Evolutionary conservation across 2,888 invertebrate genomes (phyloP), one percentile per base, ranked within the genome.

Genomic region (Coleophora deauratella): DNA sequence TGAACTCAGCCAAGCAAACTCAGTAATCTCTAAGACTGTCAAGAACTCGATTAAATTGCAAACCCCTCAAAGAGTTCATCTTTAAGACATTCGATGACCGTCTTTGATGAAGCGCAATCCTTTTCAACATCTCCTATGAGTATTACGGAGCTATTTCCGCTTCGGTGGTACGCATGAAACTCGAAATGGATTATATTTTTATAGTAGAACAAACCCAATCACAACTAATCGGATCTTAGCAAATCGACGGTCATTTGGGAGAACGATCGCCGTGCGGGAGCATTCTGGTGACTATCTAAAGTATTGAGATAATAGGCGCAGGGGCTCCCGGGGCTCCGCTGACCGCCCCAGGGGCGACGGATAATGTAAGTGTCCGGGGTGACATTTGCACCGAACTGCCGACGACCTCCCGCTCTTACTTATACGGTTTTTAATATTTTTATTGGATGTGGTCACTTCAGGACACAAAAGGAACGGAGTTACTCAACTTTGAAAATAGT

Each of bases 351-450:
- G 51, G 62, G 64, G 71, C 66, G 59, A 62, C 68, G 82, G 74
- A 81, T 85, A 84, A 84, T 85, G 84, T 82, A 74, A 82, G 82
- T 82, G 81, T 79, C 73, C 78, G 66, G 62, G 80, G 84, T 77
- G 84, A 85, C 86, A 86, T 86, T 86, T 86, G 86, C 81, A 68
- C 81, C 71, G 72, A 86, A 86, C 82, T 80, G 79, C 86, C 79
- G 75, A 55, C 78, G 84, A 84, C 85, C 81, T 84, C 73, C 70
- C 71, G 69, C 80, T 78, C 81, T 82, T 84, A 84, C 84, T 85
- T 84, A 84, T 85, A 79, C 82, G 81, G 84, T 84, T 86, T 86
- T 85, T 86, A 84, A 86, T 86, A 86, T 85, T 89, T 89, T 89
- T 89, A 90, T 89, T 89, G 62, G 74, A 65, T 60, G 61, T 61